Evolutionary conservation across 2,888 invertebrate genomes (phyloP).

Genomic region (Sturmia bella): DNA sequence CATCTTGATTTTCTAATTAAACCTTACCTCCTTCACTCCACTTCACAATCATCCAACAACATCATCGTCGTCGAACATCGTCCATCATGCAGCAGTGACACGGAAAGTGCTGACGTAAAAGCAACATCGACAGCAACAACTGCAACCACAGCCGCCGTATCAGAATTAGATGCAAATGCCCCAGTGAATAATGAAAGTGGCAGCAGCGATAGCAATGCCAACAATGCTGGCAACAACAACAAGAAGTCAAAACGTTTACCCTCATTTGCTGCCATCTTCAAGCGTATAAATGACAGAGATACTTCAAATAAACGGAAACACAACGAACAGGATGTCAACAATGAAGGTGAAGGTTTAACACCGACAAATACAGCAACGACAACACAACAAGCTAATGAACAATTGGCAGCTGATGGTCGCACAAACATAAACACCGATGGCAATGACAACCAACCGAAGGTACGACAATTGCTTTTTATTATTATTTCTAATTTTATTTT

Average conservation of each 20-base stretch:
- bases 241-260: constrained; percentile 78
- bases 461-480: constrained; percentile 71
- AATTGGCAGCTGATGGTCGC: constrained; percentile 69
- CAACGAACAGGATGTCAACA: constrained; percentile 69
- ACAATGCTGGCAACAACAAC: constrained; percentile 74
- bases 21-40: constrained; percentile 55
- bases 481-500: constrained; percentile 7
- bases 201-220: constrained; percentile 74
- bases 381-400: constrained; percentile 71
- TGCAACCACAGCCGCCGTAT: constrained; percentile 75
- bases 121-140: constrained; percentile 79
- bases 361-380: constrained; percentile 61
- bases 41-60: constrained; percentile 46
- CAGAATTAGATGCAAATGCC: constrained; percentile 75
- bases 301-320: constrained; percentile 72
- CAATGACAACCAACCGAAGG: constrained; percentile 81
- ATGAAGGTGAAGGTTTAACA: constrained; percentile 72
- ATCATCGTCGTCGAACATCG: background rate
- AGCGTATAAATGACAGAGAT: constrained; percentile 78
- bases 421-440: constrained; percentile 74
- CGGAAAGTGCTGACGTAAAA: constrained; percentile 85
- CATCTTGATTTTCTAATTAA: constrained; percentile 60
- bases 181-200: constrained; percentile 82
- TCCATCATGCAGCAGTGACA: constrained; percentile 84
- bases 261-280: constrained; percentile 80